Base-by-base conservation (phyloP, 2,888 invertebrate species). In the Eubasilissa splendida region DNA sequence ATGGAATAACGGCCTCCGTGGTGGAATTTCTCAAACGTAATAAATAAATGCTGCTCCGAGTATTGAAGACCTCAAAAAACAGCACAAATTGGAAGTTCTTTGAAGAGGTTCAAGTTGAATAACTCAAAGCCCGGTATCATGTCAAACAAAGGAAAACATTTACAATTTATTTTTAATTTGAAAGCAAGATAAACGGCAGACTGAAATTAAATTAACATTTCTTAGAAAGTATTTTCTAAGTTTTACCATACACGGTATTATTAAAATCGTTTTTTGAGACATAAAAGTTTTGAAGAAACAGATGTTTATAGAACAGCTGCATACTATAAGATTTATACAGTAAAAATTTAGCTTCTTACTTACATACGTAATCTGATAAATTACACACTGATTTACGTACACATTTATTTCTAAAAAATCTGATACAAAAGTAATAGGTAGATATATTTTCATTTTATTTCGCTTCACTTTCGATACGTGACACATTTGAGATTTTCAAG, bases 141-240 rank as follows among this genome's bases (percentile, higher is more conserved):
- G 52, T 68, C 68, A 68, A 52, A 68, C 68, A 68, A 50, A 68
- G 68, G 50, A 52, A 66, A 68, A 68, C 68, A 68, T 68, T 52
- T 52, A 50, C 50, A 68, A 68, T 68, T 68, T 50, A 42, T 68
- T 68, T 68, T 52, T 9, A 68, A 68, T 68, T 68, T 68, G 14
- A 12, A n/a, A 68, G n/a, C n/a, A 52, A 68, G 68, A 33, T 50
- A 50, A 42, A n/a, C 52, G n/a, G 14, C 1, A n/a, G 52, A 50
- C 9, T 9, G 33, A 14, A 68, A 68, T 68, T 52, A 68, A 50
- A 50, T 68, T 10, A 68, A 52, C 33, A 63, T 63, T 63, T 63
- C 63, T 12, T 33, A 63, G 10, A 4, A 1, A 63, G 63, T 11
- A 33, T 63, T 31, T n/a, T 63, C 12, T 63, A 12, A 63, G 63